A percentile compares a stretch with the other conserved stretches of the same genome.
Evolutionary conservation across 2,888 invertebrate genomes (phyloP).

Genomic region (Clanis bilineata): DNA sequence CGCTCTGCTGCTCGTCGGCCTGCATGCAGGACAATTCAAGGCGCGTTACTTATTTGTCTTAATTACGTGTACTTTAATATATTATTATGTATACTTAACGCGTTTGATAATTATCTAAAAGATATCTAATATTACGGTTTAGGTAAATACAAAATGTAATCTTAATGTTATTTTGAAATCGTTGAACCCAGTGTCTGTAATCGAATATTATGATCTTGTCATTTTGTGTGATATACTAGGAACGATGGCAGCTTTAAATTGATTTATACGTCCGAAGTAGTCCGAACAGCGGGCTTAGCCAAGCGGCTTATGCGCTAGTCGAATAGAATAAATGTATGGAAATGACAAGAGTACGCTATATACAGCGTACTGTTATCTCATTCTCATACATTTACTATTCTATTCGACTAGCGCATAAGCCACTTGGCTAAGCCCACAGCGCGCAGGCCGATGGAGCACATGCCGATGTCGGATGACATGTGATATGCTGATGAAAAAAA

Average conservation of each 20-base stretch:
- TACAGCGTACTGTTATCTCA: too few relatives aligned
- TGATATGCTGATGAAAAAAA: constrained; percentile 56
- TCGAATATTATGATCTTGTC: constrained; percentile 1
- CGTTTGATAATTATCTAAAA: not conserved
- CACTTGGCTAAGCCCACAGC: too few relatives aligned
- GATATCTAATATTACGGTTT: not conserved
- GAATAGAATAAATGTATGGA: too few relatives aligned
- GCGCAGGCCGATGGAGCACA: not conserved
- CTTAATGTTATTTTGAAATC: not conserved
- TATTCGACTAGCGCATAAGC: too few relatives aligned
- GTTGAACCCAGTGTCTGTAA: not conserved
- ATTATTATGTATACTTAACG: not conserved
- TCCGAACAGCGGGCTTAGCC: too few relatives aligned
- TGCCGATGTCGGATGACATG: constrained; percentile 27
- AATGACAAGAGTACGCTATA: too few relatives aligned
- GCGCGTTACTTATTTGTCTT: constrained; percentile 4
- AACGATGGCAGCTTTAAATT: not conserved
- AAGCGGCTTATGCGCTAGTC: too few relatives aligned
- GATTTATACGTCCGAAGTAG: not conserved
- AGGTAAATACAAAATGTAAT: not conserved
- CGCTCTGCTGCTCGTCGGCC: not conserved
- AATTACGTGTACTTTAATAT: not conserved
- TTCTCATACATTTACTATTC: too few relatives aligned
- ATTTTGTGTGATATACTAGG: not conserved
- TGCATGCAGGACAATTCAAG: not conserved